These are phyloP conservation scores for Drosophila cracens DNA, from an alignment of 2,888 invertebrate species.

Conservation along the genomic window DNA sequence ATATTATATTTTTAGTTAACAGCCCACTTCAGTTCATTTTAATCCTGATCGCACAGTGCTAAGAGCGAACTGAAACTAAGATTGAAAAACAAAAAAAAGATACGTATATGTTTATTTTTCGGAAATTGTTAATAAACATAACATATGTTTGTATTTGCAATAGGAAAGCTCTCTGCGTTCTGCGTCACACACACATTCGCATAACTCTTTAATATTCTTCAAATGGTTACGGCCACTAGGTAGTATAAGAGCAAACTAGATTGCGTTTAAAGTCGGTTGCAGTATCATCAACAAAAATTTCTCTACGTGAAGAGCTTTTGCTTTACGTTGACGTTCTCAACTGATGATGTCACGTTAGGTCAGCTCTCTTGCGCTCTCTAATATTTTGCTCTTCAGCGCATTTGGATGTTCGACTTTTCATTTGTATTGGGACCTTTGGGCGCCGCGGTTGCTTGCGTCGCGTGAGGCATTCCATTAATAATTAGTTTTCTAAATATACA, in stretches of 20 bases:
- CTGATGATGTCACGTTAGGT: constrained; percentile 59
- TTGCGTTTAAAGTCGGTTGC: background rate
- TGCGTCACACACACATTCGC: background rate
- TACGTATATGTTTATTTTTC: background rate
- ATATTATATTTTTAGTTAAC: background rate
- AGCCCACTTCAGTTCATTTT: background rate
- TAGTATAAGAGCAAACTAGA: background rate
- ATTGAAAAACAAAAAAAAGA: background rate
- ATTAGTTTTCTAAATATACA: background rate
- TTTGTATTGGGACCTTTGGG: constrained; percentile 7
- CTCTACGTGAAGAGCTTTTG: constrained; percentile 15
- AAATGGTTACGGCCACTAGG: background rate
- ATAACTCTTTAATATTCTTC: background rate
- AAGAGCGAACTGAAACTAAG: background rate
- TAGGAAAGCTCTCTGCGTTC: background rate
- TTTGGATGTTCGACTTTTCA: constrained; percentile 20
- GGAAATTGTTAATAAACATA: background rate
- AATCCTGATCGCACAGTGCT: background rate
- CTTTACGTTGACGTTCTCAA: constrained; percentile 17
- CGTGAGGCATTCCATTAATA: constrained; percentile 5
- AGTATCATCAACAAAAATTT: background rate
- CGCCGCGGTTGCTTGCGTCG: background rate
- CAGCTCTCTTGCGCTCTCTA: constrained; percentile 7
- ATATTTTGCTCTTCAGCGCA: constrained; percentile 6
- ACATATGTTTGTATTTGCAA: background rate